Evolutionary conservation across 2,888 invertebrate species (phyloP), one percentile per base, ranked within the genome.

Genomic region (Clostera curtula): DNA sequence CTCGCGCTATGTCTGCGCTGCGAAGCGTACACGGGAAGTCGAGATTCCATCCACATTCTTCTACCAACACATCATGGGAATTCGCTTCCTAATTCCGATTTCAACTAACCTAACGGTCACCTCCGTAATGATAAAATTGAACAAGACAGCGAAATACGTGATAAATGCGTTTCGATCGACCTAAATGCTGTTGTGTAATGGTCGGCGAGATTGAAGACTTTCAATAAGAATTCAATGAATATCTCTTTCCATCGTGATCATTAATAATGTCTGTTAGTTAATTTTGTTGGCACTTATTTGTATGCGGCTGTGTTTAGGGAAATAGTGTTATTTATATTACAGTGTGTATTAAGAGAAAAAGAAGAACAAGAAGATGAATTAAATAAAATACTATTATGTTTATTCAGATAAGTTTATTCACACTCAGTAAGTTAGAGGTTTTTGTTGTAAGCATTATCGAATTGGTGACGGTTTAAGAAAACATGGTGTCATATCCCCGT

Each of bases 1-100:
- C 54, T 63, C 59, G 56, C 53, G 57, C 65, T 66, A 73, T 73
- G 70, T 68, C 55, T 64, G 56, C 55, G 32, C 47, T 46, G 20
- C 45, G 27, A 22, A 32, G 19, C 22, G 12, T 24, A 34, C 36
- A 36, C 37, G 43, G 23, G 30, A 38, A 42, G 29, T 29, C 29
- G 32, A 41, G 37, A 19, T 31, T 29, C 33, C 15, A 10, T 15
- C 15, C 3, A 5, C 13, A 8, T 13, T 14, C 8, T 7, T 4
- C 12, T 9, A 12, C n/a, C 22, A 9, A 6, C 15, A 26, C n/a
- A 13, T 26, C 14, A 26, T 26, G 13, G 8, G 11, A 15, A 20
- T 7, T 10, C 20, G 13, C 20, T 41, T 41, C 31, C 39, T 31
- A 38, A 47, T 38, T 34, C 36, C 29, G 33, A 22, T 54, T 44